Evolutionary conservation across 2,888 invertebrate species (phyloP), one percentile per base, ranked within the genome.

Genomic region (Tiliacea citrago): DNA sequence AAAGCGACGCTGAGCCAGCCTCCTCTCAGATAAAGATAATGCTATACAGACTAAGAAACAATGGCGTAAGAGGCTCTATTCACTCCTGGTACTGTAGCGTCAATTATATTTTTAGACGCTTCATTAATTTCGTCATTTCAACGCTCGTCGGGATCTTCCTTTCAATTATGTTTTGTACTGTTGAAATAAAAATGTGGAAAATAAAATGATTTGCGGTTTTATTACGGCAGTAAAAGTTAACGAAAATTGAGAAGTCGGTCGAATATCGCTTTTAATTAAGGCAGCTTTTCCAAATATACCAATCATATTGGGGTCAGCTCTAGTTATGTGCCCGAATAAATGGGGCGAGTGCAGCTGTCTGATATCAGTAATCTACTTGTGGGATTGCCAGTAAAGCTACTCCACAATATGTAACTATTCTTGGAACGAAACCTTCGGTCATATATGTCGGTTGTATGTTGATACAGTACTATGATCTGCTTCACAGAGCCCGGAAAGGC

Each of bases 1-100:
- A 75, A 79, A 81, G 66, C 73, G 75, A 16, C 77, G 58, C 29
- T 13, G 39, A 57, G 58, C 67, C 71, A 70, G 79, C 72, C 69
- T 72, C 53, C 63, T 68, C 75, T 49, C 49, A 75, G 71, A 77
- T 79, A 79, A 77, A 75, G 77, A 74, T 86, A 81, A 81, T 83
- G 35, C 76, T 77, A 66, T 39, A 77, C 75, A 82, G 57, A 82
- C 76, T 78, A 68, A 68, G 53, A 75, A 82, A 82, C 83, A 85
- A 87, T 75, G 71, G 77, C 71, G 12, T 62, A 82, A 79, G 72
- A 77, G 51, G 60, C 60, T 73, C 77, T 77, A 61, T 86, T 82
- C 85, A 77, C 49, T 39, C 67, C 47, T 42, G 10, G 63, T 63
- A 61, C 58, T 69, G 61, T 47, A 21, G 55, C 63, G 21, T 60